These are phyloP conservation scores for Apomyelois bistriatella DNA, from an alignment of 2,888 invertebrate genomes.

Conservation along the genomic window DNA sequence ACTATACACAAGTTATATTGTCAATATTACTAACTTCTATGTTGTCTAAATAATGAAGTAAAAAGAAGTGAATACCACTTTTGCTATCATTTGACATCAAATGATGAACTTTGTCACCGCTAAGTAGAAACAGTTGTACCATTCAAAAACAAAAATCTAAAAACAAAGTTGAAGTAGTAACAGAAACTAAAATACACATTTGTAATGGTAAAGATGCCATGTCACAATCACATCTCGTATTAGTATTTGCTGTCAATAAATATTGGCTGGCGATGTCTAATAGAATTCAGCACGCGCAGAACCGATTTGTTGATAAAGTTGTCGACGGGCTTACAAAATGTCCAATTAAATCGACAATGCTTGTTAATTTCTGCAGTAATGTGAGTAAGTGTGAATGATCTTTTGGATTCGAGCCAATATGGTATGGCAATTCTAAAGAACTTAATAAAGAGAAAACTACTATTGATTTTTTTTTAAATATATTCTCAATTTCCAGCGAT, in stretches of 20 bases:
- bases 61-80: too few species aligned
- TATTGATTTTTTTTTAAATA: background rate
- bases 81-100: too few species aligned
- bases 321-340: constrained; percentile 11
- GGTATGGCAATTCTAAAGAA: background rate
- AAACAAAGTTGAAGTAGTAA: background rate
- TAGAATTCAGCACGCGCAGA: constrained; percentile 17
- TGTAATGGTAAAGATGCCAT: constrained; percentile 18
- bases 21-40: too few species aligned
- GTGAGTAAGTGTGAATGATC: background rate
- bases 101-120: too few species aligned
- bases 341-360: constrained; percentile 4
- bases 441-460: background rate
- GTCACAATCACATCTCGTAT: constrained; percentile 10
- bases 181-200: background rate
- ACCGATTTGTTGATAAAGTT: constrained; percentile 18
- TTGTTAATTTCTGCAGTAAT: background rate
- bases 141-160: too few species aligned
- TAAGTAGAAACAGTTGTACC: too few species aligned
- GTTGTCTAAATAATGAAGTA: too few species aligned
- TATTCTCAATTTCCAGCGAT: too few species aligned
- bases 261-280: constrained; percentile 17
- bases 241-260: constrained; percentile 15
- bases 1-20: too few species aligned
- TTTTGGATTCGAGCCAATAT: background rate